These are phyloP conservation scores for Zaprionus gabonicus DNA, from an alignment of 1,140 invertebrate genomes.

Conservation along the genomic window DNA sequence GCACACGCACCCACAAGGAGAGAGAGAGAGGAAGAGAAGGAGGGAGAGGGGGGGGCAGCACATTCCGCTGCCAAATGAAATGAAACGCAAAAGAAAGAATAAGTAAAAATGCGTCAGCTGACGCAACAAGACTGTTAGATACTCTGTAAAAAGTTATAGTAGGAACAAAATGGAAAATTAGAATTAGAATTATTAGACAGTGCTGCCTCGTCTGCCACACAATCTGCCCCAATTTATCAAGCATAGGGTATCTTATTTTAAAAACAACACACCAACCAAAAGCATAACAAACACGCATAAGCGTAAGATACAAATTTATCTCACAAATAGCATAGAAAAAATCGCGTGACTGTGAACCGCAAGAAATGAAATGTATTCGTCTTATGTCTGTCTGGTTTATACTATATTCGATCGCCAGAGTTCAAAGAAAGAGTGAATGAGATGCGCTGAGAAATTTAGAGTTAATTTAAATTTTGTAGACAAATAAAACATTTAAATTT, in stretches of 20 bases:
- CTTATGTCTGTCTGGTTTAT: neutral
- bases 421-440: neutral
- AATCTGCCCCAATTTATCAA: neutral
- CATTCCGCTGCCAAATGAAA: slow-evolving; percentile 69
- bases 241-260: slow-evolving; percentile 1
- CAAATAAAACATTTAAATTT: neutral
- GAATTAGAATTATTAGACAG: neutral
- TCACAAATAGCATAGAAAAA: slow-evolving; percentile 51
- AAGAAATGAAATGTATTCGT: slow-evolving; percentile 31
- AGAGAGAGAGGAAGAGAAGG: neutral
- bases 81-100: slow-evolving; percentile 68
- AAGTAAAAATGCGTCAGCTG: slow-evolving; percentile 36
- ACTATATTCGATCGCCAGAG: neutral
- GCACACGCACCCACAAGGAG: slow-evolving; percentile 27
- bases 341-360: slow-evolving; percentile 49
- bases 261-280: neutral
- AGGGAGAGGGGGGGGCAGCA: slow-evolving; percentile 10
- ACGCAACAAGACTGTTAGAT: slow-evolving; percentile 24
- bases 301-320: slow-evolving; percentile 47
- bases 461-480: neutral
- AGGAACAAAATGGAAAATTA: neutral
- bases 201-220: neutral
- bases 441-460: neutral
- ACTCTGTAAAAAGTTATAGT: slow-evolving; percentile 4
- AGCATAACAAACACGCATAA: slow-evolving; percentile 15